Evolutionary conservation across 2,113 vertebrate genomes (phyloP), one percentile per base, ranked within the genome.

Genomic region (Peromyscus maniculatus): DNA sequence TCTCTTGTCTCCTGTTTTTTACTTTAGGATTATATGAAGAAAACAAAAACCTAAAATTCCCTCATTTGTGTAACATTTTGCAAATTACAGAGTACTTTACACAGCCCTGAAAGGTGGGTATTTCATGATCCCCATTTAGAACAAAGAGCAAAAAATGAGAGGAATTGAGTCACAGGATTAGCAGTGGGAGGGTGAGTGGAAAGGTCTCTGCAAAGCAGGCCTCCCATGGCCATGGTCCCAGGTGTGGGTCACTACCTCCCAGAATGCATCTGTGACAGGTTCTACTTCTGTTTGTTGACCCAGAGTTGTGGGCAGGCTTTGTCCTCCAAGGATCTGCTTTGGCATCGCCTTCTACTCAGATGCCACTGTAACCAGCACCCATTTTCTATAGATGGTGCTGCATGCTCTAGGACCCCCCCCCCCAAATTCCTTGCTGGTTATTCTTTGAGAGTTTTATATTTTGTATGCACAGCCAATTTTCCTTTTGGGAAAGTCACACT

Each of bases 111-210:
- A 93, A 95, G 88, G 97, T 86, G 52, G 94, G 66, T 95, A 94
- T 97, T 97, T 96, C 74, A 55, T 86, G 13, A 5, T 93, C 91
- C 71, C 39, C 80, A 57, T 96, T 97, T 93, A 89, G 97, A 97
- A 93, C 22, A 64, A 93, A 78, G 84, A 93, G 83, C 64, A 36
- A 33, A 55, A 59, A n/a, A 49, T 87, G 33, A 88, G 87, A 89
- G 59, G 90, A 46, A 67, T 62, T 55, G 67, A 97, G 93, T 95
- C 92, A 89, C 31, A 16, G 46, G 46, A 46, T 94, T 74, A 52
- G 26, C 72, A 64, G 39, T 16, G 28, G 78, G 66, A 33, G 13
- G 36, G 21, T 8, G 9, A 43, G 59, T 28, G 43, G 49, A 74
- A 72, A 33, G 59, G n/a, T 82, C 46, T 95, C 84, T n/a, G 26